Conservation (phyloP, 1,140 invertebrate genomes). For the Caenorhabditis brenneri region DNA sequence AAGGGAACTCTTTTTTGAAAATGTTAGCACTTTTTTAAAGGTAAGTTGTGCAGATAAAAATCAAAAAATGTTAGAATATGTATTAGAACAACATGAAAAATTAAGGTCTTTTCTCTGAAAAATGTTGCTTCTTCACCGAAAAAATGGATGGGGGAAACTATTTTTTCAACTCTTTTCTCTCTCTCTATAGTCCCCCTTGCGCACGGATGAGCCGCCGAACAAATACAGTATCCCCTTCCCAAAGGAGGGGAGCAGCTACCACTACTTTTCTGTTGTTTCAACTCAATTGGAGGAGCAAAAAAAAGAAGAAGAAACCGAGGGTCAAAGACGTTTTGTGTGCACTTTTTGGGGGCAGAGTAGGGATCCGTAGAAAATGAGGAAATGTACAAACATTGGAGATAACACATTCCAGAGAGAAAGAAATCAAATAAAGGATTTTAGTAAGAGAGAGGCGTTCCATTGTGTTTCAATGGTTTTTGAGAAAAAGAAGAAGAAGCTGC, state of each 20-base stretch:
- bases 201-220: conserved; percentile 11
- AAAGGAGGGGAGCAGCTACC: background rate
- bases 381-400: conserved; percentile 31
- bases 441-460: too few species aligned
- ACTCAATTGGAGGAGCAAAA: conserved; percentile 15
- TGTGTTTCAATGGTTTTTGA: too few species aligned
- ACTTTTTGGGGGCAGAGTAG: background rate
- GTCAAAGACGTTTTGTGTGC: conserved; percentile 14
- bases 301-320: conserved; percentile 21
- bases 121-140: background rate
- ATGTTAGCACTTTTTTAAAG: background rate
- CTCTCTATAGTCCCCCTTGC: background rate
- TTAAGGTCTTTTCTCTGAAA: background rate
- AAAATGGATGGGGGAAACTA: background rate
- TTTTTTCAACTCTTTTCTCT: conserved; percentile 21
- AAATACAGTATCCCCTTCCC: conserved; percentile 39
- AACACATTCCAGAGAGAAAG: background rate
- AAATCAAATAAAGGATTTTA: background rate
- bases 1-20: too few species aligned
- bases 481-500: too few species aligned
- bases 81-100: conserved; percentile 12
- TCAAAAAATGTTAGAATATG: background rate
- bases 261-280: conserved; percentile 12
- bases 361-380: background rate
- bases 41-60: conserved; percentile 33